Conservation (phyloP, 2,113 vertebrate genomes). For the Furnarius figulus region DNA sequence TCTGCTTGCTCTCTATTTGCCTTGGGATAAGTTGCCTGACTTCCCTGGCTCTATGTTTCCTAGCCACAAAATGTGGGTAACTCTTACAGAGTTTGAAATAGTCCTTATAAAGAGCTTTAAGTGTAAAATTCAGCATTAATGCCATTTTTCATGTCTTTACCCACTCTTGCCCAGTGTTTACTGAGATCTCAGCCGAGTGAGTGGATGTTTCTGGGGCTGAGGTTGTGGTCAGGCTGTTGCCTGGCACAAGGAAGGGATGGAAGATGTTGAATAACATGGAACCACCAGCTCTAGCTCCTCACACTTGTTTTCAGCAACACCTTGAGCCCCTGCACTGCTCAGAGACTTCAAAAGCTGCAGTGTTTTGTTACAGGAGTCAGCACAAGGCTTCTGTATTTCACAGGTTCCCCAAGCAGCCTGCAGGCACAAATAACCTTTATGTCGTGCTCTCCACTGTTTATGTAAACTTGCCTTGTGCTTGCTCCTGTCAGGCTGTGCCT, state of each 20-base stretch:
- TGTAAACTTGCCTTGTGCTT: background rate
- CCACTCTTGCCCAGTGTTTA: background rate
- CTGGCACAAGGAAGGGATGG: background rate
- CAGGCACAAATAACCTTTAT: conserved; percentile 18
- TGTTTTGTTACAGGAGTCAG: background rate
- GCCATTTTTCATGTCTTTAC: background rate
- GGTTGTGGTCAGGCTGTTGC: background rate
- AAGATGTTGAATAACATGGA: background rate
- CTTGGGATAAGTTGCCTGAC: background rate
- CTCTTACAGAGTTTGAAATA: background rate
- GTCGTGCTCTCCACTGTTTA: background rate
- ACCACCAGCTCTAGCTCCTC: background rate
- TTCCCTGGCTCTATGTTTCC: background rate
- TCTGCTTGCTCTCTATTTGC: background rate
- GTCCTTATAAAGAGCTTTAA: background rate
- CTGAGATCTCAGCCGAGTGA: background rate
- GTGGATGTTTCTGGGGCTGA: background rate
- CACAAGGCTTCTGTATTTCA: background rate
- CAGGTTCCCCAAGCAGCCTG: background rate
- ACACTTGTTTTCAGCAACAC: background rate
- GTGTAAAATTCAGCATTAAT: rapidly evolving
- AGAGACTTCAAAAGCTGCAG: background rate
- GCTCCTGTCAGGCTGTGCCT: background rate
- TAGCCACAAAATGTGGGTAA: rapidly evolving
- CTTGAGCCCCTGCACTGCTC: background rate